Evolutionary conservation across 2,888 invertebrate genomes (phyloP), one percentile per base, ranked within the genome.

Genomic region (Sipunculus nudus): DNA sequence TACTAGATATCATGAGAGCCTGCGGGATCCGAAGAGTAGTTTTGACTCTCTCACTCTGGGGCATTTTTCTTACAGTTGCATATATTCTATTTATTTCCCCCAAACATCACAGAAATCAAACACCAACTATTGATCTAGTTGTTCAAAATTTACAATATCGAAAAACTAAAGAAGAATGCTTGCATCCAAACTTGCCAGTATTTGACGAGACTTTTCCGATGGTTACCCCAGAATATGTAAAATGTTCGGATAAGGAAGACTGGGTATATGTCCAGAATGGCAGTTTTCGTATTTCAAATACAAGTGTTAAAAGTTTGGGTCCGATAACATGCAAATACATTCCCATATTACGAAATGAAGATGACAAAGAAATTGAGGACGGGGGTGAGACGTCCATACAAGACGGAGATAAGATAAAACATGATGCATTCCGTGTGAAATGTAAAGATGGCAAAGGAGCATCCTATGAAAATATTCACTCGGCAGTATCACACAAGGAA

Each of bases 211-310:
- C n/a, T n/a, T n/a, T n/a, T n/a, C n/a, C n/a, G n/a, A n/a, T n/a
- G n/a, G n/a, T n/a, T n/a, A n/a, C n/a, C n/a, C n/a, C n/a, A n/a
- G n/a, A n/a, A n/a, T n/a, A n/a, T n/a, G n/a, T n/a, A n/a, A n/a
- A 86, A 16, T 95, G 95, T 77, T 86, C 86, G 13, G 60, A 70
- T 1, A 86, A 84, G 38, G 72, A 78, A 31, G 90, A 93, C 78
- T 95, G 94, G 95, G 92, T 94, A 1, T 86, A 86, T 71, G 90
- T 91, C 70, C 87, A 88, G 78, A 91, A 91, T 78, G 87, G 88
- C 78, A 80, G 75, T 25, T 87, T 89, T 61, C 80, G 79, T 50
- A 87, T 90, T 58, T 86, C 86, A 41, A 80, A 84, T 5, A 80
- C 81, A 57, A 87, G 87, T 0, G 86, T 81, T 59, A 45, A 61